A percentile compares a stretch with the other conserved stretches of the same genome.
These are phyloP conservation scores for Recurvirostra avosetta DNA, from an alignment of 2,113 vertebrate species.

Conservation along the genomic window DNA sequence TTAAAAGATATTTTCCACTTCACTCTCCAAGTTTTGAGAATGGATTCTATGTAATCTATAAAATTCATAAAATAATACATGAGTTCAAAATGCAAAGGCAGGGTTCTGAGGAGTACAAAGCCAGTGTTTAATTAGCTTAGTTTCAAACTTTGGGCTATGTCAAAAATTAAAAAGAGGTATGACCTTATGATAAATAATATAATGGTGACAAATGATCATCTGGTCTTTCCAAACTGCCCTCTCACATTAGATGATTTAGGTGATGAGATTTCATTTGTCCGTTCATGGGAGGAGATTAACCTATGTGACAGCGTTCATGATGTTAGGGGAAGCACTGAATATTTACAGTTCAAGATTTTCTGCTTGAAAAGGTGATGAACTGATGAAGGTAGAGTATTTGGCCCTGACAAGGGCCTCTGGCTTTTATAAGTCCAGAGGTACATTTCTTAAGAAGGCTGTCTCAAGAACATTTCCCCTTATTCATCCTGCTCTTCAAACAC, in stretches of 20 bases:
- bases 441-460: not conserved
- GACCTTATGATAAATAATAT: not conserved
- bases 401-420: not conserved
- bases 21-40: not conserved
- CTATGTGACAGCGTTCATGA: not conserved
- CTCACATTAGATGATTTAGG: not conserved
- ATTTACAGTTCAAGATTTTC: not conserved
- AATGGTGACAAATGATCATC: not conserved
- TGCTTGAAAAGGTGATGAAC: not conserved
- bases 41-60: not conserved
- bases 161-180: not conserved
- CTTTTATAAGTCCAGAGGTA: not conserved
- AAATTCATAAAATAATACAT: not conserved
- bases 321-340: not conserved
- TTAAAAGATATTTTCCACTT: not conserved
- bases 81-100: not conserved
- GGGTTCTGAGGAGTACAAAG: not conserved
- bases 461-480: not conserved
- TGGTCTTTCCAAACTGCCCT: not conserved
- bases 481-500: not conserved
- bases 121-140: not conserved
- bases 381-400: not conserved
- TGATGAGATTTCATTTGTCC: not conserved
- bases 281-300: not conserved
- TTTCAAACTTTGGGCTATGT: not conserved